Evolutionary conservation across 2,113 vertebrate genomes (phyloP), one percentile per base, ranked within the genome.

Genomic region (Sylvietta virens): DNA sequence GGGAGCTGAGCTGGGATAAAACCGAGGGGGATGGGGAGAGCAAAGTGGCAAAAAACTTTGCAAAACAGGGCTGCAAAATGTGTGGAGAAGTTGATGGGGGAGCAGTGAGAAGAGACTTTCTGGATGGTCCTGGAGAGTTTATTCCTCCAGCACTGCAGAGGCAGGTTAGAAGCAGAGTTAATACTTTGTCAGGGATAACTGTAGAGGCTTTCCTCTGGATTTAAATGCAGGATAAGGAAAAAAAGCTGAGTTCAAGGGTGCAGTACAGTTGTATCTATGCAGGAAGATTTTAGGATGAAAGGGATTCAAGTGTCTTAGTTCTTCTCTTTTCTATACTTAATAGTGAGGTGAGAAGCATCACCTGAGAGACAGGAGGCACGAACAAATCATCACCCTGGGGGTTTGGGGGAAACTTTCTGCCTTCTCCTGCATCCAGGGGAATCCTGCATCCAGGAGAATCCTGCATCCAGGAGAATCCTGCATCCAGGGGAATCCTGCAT

Each of bases 11-110:
- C 57, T 76, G 67, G 28, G 56, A 4, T 27, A 10, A 53, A 30
- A 9, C 12, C 1, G 0, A 0, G 17, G 3, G 24, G 6, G 28
- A 11, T 0, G 1, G 1, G 47, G 39, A 30, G 15, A 40, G 70
- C 16, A 31, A 56, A 15, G 40, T 4, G 69, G 53, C 21, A 40
- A 81, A 81, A 78, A 45, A 3, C 28, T 76, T 35, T 5, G 48
- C 35, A 42, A 16, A 77, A 48, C 0, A 11, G 60, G 60, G 47
- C 39, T 88, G 90, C 24, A 58, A 69, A 86, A 42, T 1, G 6
- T 19, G 30, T 0, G 3, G 64, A 23, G 61, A 69, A n/a, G 27
- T 0, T 37, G 56, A 6, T 16, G 37, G 37, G n/a, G 39, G 81
- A 82, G 33, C 16, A 15, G 69, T 21, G 40, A 47, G 72, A 39